Base-by-base conservation (phyloP, 2,113 vertebrate species). In the Elaphurus davidianus region DNA sequence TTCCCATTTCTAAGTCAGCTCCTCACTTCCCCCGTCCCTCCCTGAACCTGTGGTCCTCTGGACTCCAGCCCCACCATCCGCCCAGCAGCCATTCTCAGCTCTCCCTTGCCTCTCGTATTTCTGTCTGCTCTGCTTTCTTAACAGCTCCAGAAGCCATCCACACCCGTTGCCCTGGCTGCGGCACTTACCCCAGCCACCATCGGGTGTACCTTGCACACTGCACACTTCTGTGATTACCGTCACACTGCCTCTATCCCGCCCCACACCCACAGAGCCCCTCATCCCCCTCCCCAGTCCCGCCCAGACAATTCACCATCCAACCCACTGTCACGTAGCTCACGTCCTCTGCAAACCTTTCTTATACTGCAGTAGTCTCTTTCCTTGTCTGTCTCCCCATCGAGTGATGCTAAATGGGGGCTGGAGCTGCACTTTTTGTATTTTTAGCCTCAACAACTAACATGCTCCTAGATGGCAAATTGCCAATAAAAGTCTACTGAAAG, bases 401-500 rank as follows among this genome's bases (percentile, higher is more conserved):
- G 60, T 27, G 10, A 62, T 19, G 45, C 52, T 52, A 81, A 90
- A 30, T 71, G 11, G 79, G 67, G 87, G 16, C 12, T 64, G 27
- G 74, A 50, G 50, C 33, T 84, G 11, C 40, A 84, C 7, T 85
- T 45, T 30, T 28, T 15, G 15, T 84, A 40, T 55, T 91, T 95
- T 92, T 94, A 92, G 78, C 28, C 45, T 90, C 30, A 59, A 52
- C 14, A 83, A 30, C 14, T 25, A 64, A 64, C 11, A 67, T 50
- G 23, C 67, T 85, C 47, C 54, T 90, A 52, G 25, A 74, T 0
- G 88, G 50, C 21, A 94, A 62, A 79, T 1, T 33, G 54, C 87
- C 91, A 92, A 19, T 45, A 71, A 87, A 91, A 93, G 47, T 86
- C 33, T 81, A 91, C 94, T 81, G 6, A 85, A 90, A 95, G 91